Conservation (phyloP, 2,888 invertebrate genomes). For the Polia nebulosa region DNA sequence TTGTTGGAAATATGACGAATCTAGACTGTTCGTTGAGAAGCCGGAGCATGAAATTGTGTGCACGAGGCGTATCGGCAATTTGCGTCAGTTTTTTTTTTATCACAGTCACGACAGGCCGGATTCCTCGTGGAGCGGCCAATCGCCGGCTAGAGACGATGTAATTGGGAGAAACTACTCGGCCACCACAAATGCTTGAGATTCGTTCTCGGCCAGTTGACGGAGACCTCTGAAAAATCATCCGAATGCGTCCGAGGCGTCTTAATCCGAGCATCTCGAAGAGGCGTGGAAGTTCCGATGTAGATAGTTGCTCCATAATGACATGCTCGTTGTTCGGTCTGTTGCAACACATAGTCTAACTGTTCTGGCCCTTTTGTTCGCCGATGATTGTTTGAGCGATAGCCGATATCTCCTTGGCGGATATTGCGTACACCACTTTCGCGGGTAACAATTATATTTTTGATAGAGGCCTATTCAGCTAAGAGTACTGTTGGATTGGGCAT, state of each 20-base stretch:
- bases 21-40: constrained; percentile 86
- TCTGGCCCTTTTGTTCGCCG: constrained; percentile 85
- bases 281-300: constrained; percentile 74
- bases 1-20: constrained; percentile 87
- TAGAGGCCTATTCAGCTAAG: constrained; percentile 52
- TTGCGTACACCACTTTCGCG: constrained; percentile 76
- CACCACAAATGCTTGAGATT: constrained; percentile 88
- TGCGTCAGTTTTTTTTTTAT: constrained; percentile 90
- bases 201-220: constrained; percentile 75
- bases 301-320: constrained; percentile 83
- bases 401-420: constrained; percentile 77
- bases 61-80: constrained; percentile 91
- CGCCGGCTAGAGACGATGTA: constrained; percentile 88
- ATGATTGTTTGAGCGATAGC: constrained; percentile 83
- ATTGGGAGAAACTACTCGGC: constrained; percentile 89
- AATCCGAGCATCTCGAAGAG: constrained; percentile 63
- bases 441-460: constrained; percentile 75
- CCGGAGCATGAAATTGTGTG: constrained; percentile 90
- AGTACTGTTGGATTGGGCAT: constrained; percentile 60
- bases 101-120: constrained; percentile 90
- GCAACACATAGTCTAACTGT: constrained; percentile 82
- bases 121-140: constrained; percentile 87
- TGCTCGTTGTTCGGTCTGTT: constrained; percentile 78
- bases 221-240: constrained; percentile 78
- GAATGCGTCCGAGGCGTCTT: constrained; percentile 58